Conservation (phyloP, 92 coral and sea anemone species). For the Phymanthus crucifer region DNA sequence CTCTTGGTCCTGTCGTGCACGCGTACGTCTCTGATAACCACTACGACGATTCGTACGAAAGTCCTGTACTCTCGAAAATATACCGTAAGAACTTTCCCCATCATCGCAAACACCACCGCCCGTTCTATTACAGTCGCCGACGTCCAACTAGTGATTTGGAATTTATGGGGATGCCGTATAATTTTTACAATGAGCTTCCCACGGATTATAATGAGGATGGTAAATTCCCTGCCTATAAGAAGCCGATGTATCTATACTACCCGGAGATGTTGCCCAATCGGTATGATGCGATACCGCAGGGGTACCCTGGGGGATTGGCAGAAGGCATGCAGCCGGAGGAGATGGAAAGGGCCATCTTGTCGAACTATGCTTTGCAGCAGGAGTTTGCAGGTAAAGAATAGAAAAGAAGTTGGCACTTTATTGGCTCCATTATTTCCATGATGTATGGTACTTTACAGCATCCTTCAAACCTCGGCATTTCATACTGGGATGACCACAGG, state of each 20-base stretch:
- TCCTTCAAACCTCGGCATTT: too few relatives aligned
- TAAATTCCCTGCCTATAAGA: slow-evolving; percentile 4
- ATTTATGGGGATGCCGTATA: slow-evolving; percentile 14
- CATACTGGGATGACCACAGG: too few relatives aligned
- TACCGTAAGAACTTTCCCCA: slow-evolving; percentile 5
- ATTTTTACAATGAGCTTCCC: slow-evolving; percentile 4
- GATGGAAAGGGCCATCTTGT: slow-evolving; percentile 13
- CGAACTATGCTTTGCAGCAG: slow-evolving; percentile 34
- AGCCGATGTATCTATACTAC: slow-evolving; percentile 36
- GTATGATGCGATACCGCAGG: slow-evolving; percentile 16
- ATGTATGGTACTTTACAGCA: too few relatives aligned
- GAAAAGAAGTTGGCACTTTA: not conserved
- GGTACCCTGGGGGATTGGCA: slow-evolving; percentile 21
- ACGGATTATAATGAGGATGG: slow-evolving; percentile 20
- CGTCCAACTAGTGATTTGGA: not conserved
- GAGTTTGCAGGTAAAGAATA: slow-evolving; percentile 41
- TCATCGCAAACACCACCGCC: slow-evolving; percentile 13
- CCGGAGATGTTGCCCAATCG: slow-evolving; percentile 15
- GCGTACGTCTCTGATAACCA: slow-evolving; percentile 42
- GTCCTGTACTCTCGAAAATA: not conserved
- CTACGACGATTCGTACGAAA: slow-evolving; percentile 5
- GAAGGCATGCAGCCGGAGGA: slow-evolving; percentile 25
- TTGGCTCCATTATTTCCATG: too few relatives aligned
- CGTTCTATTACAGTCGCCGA: not conserved
- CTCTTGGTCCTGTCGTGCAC: slow-evolving; percentile 33